Base-by-base conservation (phyloP, 2,113 vertebrate species). In the Aplodontia rufa region DNA sequence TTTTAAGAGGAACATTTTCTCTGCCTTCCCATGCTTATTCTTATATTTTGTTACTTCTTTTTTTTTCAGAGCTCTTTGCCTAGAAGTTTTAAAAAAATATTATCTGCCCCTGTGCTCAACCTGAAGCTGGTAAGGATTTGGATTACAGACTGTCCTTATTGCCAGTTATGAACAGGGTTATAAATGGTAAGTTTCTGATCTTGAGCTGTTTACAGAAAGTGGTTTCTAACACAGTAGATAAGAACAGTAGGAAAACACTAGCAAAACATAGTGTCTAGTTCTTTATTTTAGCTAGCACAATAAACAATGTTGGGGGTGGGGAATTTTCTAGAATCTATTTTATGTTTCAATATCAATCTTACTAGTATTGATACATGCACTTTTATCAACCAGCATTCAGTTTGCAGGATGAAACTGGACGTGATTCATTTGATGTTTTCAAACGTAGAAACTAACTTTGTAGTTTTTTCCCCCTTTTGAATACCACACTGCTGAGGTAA, bases 401-500 rank as follows among this genome's bases (percentile, higher is more conserved):
- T 95, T 96, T 94, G 86, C 60, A 95, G 78, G 89, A 82, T 92
- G 92, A 96, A 96, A 94, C 89, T 86, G 85, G 87, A 88, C 76
- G 47, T 83, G 88, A 96, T 94, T 96, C 96, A 93, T 96, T 96
- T 97, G 93, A 96, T 96, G 60, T 96, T 96, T 97, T 97, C 93
- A 97, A 96, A 97, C 94, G 69, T 89, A 91, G 79, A 75, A 94
- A 91, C 88, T 83, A 96, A 96, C 88, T 96, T 97, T 81, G 89
- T 93, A 94, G 85, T n/a, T 76, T 79, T 58, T 68, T 60, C 11
- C 26, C 12, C 45, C 42, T 81, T 91, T 93, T 91, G 93, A 97
- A 97, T 97, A 94, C 96, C 96, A 95, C 20, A 95, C 75, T 90
- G 82, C 79, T 96, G 95, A 98, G 95, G 92, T 96, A 97, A 96